Evolutionary conservation across 2,888 invertebrate species (phyloP).

Genomic region (Acutogordius australiensis): DNA sequence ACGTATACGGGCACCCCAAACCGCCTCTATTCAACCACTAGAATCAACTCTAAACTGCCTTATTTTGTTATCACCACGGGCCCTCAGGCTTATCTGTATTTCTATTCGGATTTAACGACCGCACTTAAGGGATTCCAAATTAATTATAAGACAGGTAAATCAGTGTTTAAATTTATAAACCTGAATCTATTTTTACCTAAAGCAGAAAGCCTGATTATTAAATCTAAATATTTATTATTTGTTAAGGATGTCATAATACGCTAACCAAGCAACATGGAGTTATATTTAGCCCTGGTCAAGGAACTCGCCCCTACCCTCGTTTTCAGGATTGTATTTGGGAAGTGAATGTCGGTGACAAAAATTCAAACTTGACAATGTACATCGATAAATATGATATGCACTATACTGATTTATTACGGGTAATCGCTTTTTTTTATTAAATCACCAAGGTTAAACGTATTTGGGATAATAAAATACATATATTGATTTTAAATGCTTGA

Average conservation of each 20-base stretch:
- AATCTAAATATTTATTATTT: too few relatives aligned
- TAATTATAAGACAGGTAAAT: constrained; percentile 42
- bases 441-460: too few relatives aligned
- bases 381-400: constrained; percentile 10
- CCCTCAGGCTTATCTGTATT: constrained; percentile 57
- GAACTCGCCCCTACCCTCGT: neutral
- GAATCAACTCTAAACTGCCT: too few relatives aligned
- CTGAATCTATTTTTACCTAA: too few relatives aligned
- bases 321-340: constrained; percentile 1
- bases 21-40: too few relatives aligned
- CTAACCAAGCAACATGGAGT: constrained; percentile 19
- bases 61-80: constrained; percentile 61
- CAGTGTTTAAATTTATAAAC: too few relatives aligned
- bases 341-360: neutral
- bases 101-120: constrained; percentile 51
- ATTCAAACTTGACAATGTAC: neutral
- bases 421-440: too few relatives aligned
- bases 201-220: too few relatives aligned
- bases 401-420: neutral
- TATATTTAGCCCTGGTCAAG: constrained; percentile 10
- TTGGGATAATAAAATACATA: too few relatives aligned
- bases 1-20: constrained; percentile 48
- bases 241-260: constrained; percentile 39
- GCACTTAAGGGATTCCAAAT: constrained; percentile 55
- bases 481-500: too few relatives aligned